phyloP scores from a whole-genome alignment of 2,797 vertebrate species.

The Lithobates sylvaticus region DNA sequence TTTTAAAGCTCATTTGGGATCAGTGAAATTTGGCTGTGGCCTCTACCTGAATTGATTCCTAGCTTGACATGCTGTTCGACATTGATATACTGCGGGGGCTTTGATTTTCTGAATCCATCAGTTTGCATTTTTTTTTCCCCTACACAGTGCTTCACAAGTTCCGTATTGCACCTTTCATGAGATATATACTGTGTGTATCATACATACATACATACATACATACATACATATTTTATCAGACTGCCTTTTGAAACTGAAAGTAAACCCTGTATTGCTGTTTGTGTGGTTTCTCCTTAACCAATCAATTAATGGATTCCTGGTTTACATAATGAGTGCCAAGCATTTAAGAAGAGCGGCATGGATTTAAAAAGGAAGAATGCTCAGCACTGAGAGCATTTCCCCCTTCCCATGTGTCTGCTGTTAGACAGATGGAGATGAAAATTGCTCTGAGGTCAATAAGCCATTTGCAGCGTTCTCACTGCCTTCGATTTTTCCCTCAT shows the following conservation, averaged over 20 bases:
- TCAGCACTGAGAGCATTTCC: conserved; percentile 61
- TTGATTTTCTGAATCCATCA: conserved; percentile 73
- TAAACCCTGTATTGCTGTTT: background rate
- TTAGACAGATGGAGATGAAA: conserved; percentile 78
- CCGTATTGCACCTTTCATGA: background rate
- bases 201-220: background rate
- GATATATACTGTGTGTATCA: too few species aligned
- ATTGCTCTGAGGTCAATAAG: conserved; percentile 77
- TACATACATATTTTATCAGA: background rate
- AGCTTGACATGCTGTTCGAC: conserved; percentile 81
- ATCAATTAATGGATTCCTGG: conserved; percentile 70
- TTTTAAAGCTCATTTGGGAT: conserved; percentile 94
- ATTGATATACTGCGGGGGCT: conserved; percentile 77
- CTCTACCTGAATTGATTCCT: conserved; percentile 86
- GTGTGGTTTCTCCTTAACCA: conserved; percentile 60
- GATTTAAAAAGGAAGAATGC: conserved; percentile 68
- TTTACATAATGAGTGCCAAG: conserved; percentile 63
- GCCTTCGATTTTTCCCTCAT: conserved; percentile 77
- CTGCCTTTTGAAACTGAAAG: background rate
- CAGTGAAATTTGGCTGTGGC: conserved; percentile 82
- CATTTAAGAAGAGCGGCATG: conserved; percentile 52
- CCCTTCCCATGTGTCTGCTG: conserved; percentile 65
- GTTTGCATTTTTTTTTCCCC: conserved; percentile 21
- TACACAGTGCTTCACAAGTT: conserved; percentile 56
- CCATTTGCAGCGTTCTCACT: conserved; percentile 76